Conservation (phyloP, 1,140 invertebrate species). For the Cataglyphis hispanica region DNA sequence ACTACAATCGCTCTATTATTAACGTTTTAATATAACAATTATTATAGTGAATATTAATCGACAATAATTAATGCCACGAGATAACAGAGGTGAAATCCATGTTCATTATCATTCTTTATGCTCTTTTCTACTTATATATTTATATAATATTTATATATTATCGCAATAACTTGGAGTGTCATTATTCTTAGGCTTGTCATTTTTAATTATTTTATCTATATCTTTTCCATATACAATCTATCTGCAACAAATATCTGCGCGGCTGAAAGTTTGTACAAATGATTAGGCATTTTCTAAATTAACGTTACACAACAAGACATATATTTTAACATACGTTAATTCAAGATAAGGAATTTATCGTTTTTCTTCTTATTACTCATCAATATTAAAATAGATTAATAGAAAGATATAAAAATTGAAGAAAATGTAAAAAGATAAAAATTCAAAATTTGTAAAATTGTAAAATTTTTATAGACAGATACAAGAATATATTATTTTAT, state of each 20-base stretch:
- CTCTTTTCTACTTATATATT: constrained; percentile 22
- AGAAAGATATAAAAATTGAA: neutral
- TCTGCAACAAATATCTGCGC: neutral
- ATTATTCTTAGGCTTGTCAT: constrained; percentile 20
- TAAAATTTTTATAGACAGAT: neutral
- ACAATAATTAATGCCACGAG: neutral
- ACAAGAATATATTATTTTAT: neutral
- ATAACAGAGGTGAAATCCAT: neutral
- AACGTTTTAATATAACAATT: constrained; percentile 1
- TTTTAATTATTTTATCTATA: constrained; percentile 9
- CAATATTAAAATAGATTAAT: neutral
- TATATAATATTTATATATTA: constrained; percentile 36
- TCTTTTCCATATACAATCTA: neutral
- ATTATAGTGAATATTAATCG: neutral
- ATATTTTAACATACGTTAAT: neutral
- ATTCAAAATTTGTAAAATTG: neutral
- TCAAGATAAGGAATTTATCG: neutral
- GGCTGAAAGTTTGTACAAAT: constrained; percentile 3
- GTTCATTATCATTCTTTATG: neutral
- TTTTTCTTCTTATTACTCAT: neutral
- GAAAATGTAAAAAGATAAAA: neutral
- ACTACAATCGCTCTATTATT: neutral
- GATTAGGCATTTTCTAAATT: neutral
- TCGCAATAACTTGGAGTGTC: constrained; percentile 15
- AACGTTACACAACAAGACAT: constrained; percentile 30